Evolutionary conservation across 2,113 vertebrate species (phyloP).

Genomic region (Lepidothrix coronata): DNA sequence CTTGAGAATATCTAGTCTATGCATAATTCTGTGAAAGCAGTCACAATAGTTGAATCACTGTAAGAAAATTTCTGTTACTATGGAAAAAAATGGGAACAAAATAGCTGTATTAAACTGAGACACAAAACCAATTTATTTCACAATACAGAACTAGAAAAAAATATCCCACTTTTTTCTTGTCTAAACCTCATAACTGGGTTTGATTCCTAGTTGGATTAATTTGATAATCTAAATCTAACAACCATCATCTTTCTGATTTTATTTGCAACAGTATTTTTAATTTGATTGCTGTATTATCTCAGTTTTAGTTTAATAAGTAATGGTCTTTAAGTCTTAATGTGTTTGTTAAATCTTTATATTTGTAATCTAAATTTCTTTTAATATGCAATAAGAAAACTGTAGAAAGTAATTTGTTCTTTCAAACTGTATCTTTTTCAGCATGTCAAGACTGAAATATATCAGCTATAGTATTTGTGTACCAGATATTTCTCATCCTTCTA

Average conservation of each 20-base stretch:
- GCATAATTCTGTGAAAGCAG: neutral
- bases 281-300: neutral
- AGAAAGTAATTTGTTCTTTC: neutral
- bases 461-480: neutral
- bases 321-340: neutral
- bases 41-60: neutral
- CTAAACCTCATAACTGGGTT: neutral
- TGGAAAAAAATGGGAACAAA: neutral
- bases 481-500: neutral
- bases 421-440: neutral
- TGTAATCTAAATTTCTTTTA: neutral
- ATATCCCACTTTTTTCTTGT: neutral
- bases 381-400: neutral
- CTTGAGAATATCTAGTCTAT: neutral
- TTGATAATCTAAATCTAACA: slow-evolving; percentile 23
- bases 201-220: neutral
- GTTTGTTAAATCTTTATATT: slow-evolving; percentile 8
- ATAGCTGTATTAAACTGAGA: neutral
- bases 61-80: neutral
- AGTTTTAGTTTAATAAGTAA: slow-evolving; percentile 12
- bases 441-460: neutral
- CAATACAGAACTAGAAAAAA: neutral
- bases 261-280: neutral
- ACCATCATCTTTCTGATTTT: neutral
- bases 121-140: neutral